A percentile compares a stretch with the other conserved stretches of the same genome.
phyloP scores from a whole-genome alignment of 2,113 vertebrate species.

The Megalops atlanticus region DNA sequence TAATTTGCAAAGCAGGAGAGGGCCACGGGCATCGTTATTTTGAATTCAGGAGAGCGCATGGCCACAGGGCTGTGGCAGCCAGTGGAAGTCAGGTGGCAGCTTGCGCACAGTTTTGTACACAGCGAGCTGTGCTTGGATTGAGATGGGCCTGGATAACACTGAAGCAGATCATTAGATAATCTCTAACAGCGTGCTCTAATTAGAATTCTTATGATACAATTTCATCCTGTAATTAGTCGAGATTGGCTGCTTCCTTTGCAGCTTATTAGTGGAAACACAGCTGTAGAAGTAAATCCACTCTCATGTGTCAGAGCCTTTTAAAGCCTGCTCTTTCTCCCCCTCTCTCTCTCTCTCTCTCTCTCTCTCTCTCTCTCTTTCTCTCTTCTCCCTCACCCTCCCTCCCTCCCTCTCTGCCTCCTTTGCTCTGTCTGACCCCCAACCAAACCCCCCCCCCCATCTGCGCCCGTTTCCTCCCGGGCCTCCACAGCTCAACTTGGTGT shows the following conservation, averaged over 20 bases:
- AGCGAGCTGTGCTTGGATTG: conserved; percentile 69
- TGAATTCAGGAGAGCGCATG: conserved; percentile 6
- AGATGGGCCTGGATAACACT: conserved; percentile 85
- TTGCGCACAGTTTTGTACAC: conserved; percentile 58
- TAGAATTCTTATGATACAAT: conserved; percentile 99
- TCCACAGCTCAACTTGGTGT: conserved; percentile 96
- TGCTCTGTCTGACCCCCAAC: conserved; percentile 48
- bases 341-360: conserved; percentile 32
- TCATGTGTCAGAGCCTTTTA: conserved; percentile 82
- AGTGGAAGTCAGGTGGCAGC: conserved; percentile 60
- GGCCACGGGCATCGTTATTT: background rate
- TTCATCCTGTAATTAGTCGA: conserved; percentile 98
- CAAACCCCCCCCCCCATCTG: conserved; percentile 41
- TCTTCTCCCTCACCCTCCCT: conserved; percentile 37
- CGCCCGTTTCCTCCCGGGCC: conserved; percentile 55
- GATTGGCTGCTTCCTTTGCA: conserved; percentile 93
- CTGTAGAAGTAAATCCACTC: conserved; percentile 81
- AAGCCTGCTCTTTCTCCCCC: conserved; percentile 46
- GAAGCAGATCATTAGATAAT: conserved; percentile 96
- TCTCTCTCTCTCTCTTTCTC: conserved; percentile 54
- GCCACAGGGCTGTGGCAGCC: conserved; percentile 68
- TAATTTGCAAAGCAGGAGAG: conserved; percentile 27
- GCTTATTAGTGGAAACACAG: conserved; percentile 96
- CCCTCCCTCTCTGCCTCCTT: conserved; percentile 19
- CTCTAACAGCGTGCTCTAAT: conserved; percentile 96